Base-by-base conservation (phyloP, 2,797 vertebrate genomes). In the Semotilus atromaculatus region DNA sequence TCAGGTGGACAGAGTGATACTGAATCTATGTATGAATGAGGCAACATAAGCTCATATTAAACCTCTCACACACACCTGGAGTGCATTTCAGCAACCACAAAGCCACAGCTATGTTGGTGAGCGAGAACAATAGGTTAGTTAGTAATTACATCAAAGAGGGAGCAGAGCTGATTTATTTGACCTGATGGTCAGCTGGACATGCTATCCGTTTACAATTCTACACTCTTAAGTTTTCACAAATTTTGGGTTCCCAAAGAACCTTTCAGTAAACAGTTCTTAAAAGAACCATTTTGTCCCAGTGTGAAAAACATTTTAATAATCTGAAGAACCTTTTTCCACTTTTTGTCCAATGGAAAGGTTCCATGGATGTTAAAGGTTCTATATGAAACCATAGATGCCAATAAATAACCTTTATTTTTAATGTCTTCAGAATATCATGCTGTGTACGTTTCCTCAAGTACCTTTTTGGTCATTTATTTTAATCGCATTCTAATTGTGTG, bases 1-100 rank as follows among this genome's bases (percentile, higher is more conserved):
- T 73, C 89, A 91, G 92, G 91, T 93, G 90, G 89, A 88, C 88
- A 75, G 70, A 34, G 79, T 88, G 90, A 91, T 90, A 94, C 90
- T 89, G 83, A 91, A 93, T 94, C 93, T 92, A 89, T 81, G 85
- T 64, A 84, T 81, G 83, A 85, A 90, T 87, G 90, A 87, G 88
- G 87, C 88, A 85, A 92, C 90, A 68, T 86, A 87, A 88, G 87
- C 90, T 91, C 87, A 89, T 71, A 88, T 73, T 76, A 75, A 85
- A 84, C 40, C 80, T 85, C 78, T 8, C 66, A 71, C 77, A 51
- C 72, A 75, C 88, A 89, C 86, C 85, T 86, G 85, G 64, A 53
- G 67, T 71, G 19, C 62, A 81, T 88, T 83, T 85, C 83, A 72
- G 48, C 38, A 83, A 68, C 70, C 85, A 70, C 72, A 88, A 89